These are phyloP conservation scores for Mastigias papua DNA, from an alignment of 30 jellyfish, hydroid and myxozoan genomes.

Conservation along the genomic window DNA sequence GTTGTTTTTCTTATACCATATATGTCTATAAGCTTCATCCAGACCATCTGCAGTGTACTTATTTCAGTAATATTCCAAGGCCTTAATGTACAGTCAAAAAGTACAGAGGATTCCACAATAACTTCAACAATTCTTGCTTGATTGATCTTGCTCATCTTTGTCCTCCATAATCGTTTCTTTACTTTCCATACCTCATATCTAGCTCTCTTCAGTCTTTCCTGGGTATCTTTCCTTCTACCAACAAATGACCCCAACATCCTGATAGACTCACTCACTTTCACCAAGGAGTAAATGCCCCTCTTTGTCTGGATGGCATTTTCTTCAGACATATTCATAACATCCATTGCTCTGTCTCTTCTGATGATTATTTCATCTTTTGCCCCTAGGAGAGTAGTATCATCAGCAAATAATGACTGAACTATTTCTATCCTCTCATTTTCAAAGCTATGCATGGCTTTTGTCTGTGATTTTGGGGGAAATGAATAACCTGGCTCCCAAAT, in stretches of 20 bases:
- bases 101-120: not conserved
- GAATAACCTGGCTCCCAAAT: conserved; percentile 1
- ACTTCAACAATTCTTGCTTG: not conserved
- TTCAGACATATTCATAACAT: conserved; percentile 4
- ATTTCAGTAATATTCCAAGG: not conserved
- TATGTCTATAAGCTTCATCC: conserved; percentile 6
- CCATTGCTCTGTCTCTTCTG: not conserved
- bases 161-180: not conserved
- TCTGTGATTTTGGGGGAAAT: conserved; percentile 7
- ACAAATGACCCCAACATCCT: conserved; percentile 13
- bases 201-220: conserved; percentile 1
- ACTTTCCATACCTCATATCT: not conserved
- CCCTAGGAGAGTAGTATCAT: conserved; percentile 3
- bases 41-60: not conserved
- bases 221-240: not conserved
- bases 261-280: conserved; percentile 12
- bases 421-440: not conserved
- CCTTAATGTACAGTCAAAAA: conserved; percentile 2
- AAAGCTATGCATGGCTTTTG: not conserved
- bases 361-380: not conserved
- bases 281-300: not conserved
- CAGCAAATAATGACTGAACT: not conserved
- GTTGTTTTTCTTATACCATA: not conserved
- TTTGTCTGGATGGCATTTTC: conserved; percentile 5
- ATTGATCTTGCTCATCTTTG: not conserved